A percentile compares a stretch with the other conserved stretches of the same genome.
Evolutionary conservation across 2,888 invertebrate species (phyloP).

Genomic region (Notodromas monacha): DNA sequence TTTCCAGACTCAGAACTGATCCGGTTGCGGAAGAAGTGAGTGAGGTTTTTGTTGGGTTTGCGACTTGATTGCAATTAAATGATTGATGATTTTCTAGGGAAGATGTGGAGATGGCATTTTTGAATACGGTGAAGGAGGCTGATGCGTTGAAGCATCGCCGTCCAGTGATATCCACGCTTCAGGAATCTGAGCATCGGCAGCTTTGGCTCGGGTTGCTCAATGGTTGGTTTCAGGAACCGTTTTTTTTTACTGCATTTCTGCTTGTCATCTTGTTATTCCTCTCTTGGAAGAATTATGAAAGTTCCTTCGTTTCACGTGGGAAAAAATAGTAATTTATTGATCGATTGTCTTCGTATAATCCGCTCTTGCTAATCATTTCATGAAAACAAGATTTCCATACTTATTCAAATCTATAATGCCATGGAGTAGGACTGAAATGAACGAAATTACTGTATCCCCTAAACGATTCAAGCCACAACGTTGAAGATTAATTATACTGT

Average conservation of each 20-base stretch:
- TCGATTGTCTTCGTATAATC: conserved; percentile 5
- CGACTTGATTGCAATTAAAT: not conserved
- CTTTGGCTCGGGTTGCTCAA: conserved; percentile 76
- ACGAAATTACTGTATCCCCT: too few species aligned
- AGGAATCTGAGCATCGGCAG: conserved; percentile 82
- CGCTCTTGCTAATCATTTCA: conserved; percentile 8
- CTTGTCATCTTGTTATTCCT: too few species aligned
- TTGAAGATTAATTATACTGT: too few species aligned
- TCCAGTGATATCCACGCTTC: conserved; percentile 59
- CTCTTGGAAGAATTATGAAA: too few species aligned
- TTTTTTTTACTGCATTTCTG: not conserved
- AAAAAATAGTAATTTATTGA: not conserved
- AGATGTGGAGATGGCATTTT: conserved; percentile 64
- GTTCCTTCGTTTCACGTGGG: too few species aligned
- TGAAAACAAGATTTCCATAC: too few species aligned
- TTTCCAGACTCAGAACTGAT: conserved; percentile 69
- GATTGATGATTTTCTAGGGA: conserved; percentile 25
- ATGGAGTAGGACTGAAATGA: too few species aligned
- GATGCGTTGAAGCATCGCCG: conserved; percentile 86
- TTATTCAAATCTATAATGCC: too few species aligned
- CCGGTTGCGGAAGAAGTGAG: conserved; percentile 46
- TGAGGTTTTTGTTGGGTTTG: conserved; percentile 6
- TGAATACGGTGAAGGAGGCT: conserved; percentile 86
- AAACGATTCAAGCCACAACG: too few species aligned
- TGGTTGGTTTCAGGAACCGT: conserved; percentile 22